Percentiles rank a stretch among this genome's conserved stretches.
Conservation (phyloP, 1,140 invertebrate genomes). For the Drosophila ogumai region DNA sequence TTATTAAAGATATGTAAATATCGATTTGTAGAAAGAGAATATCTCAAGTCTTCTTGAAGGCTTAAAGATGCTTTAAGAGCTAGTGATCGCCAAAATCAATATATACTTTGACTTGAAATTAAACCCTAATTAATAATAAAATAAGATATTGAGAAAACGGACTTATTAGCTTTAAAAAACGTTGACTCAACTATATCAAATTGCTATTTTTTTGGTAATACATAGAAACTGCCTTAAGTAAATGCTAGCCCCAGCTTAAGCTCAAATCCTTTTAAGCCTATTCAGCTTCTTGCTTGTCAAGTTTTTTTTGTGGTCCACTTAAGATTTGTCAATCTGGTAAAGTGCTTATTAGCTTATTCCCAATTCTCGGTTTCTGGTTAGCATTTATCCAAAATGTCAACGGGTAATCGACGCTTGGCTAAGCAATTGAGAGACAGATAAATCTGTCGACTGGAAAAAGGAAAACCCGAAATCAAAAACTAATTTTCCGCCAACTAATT, state of each 20-base stretch:
- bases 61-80: no score
- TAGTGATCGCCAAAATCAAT: no score
- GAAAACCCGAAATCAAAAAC: slow-evolving; percentile 37
- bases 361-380: slow-evolving; percentile 33
- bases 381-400: slow-evolving; percentile 41
- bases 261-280: slow-evolving; percentile 32
- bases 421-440: slow-evolving; percentile 40
- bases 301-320: slow-evolving; percentile 23
- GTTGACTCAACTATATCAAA: no score
- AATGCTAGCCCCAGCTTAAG: not conserved
- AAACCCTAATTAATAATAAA: no score
- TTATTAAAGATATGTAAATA: no score
- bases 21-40: no score
- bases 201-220: no score
- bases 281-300: slow-evolving; percentile 15
- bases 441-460: slow-evolving; percentile 16
- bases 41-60: no score
- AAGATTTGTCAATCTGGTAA: slow-evolving; percentile 49
- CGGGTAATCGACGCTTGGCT: slow-evolving; percentile 42
- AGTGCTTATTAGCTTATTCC: slow-evolving; percentile 25
- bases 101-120: no score
- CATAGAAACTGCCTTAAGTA: not conserved
- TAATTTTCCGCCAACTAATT: slow-evolving; percentile 43
- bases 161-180: no score
- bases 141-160: no score